phyloP scores from a whole-genome alignment of 2,113 vertebrate genomes.

The Phoenicopterus ruber region DNA sequence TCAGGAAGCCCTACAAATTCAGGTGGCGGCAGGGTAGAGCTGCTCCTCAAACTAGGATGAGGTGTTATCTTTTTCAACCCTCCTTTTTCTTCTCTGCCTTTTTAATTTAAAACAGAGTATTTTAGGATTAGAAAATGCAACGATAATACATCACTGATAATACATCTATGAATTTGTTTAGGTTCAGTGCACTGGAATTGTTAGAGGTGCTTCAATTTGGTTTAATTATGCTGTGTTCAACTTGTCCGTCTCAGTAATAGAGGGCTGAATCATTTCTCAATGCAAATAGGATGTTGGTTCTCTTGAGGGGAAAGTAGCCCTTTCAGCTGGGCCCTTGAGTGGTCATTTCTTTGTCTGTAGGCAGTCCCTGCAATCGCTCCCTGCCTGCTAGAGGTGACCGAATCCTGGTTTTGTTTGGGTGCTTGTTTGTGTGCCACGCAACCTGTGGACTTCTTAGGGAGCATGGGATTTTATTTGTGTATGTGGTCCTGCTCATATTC shows the following conservation, averaged over 20 bases:
- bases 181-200: not conserved
- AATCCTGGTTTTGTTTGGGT: not conserved
- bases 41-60: not conserved
- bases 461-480: not conserved
- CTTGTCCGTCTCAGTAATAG: not conserved
- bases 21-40: not conserved
- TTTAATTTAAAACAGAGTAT: not conserved
- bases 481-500: not conserved
- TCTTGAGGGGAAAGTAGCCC: not conserved
- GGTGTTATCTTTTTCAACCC: not conserved
- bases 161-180: not conserved
- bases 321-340: not conserved
- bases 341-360: not conserved
- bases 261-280: not conserved
- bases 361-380: not conserved
- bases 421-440: not conserved
- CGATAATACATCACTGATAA: rapidly evolving
- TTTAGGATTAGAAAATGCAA: not conserved
- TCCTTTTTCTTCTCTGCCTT: not conserved
- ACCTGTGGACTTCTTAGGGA: not conserved
- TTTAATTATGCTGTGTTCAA: not conserved
- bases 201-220: not conserved
- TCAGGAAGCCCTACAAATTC: not conserved
- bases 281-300: not conserved
- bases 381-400: not conserved